phyloP scores from a whole-genome alignment of 2,888 invertebrate species.

The Caenorhabditis afra region DNA sequence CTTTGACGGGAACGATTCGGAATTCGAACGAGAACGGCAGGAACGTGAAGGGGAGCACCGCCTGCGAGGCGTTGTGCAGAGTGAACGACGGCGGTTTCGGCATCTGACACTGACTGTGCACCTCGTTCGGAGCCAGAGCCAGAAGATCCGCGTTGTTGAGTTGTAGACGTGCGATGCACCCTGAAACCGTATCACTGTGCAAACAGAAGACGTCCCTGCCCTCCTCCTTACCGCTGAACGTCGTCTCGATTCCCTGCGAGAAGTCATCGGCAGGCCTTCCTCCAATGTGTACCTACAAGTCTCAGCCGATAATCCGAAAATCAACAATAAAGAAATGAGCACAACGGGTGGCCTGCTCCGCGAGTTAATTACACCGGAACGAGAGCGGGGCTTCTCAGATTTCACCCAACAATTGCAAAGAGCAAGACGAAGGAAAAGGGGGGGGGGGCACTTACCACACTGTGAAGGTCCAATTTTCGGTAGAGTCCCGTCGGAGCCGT shows the following conservation, averaged over 20 bases:
- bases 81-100: constrained; percentile 72
- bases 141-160: constrained; percentile 77
- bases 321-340: constrained; percentile 1
- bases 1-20: constrained; percentile 66
- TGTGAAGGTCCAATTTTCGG: constrained; percentile 78
- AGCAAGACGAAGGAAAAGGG: background rate
- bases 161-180: constrained; percentile 74
- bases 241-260: constrained; percentile 70
- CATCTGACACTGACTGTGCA: constrained; percentile 64
- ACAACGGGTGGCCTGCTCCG: constrained; percentile 24
- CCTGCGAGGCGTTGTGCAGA: constrained; percentile 64
- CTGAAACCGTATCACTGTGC: constrained; percentile 33
- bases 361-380: constrained; percentile 48
- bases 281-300: constrained; percentile 75
- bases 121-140: constrained; percentile 69
- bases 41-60: constrained; percentile 76
- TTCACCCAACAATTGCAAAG: constrained; percentile 49
- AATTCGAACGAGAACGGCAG: constrained; percentile 79
- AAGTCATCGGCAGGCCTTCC: constrained; percentile 77
- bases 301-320: constrained; percentile 47
- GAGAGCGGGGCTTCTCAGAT: constrained; percentile 46
- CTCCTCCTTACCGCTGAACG: constrained; percentile 52
- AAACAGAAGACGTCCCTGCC: background rate
- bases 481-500: constrained; percentile 78
- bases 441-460: constrained; percentile 62